Conservation (phyloP, 53 echinoderm and acorn worm genomes). For the Antedon mediterranea region DNA sequence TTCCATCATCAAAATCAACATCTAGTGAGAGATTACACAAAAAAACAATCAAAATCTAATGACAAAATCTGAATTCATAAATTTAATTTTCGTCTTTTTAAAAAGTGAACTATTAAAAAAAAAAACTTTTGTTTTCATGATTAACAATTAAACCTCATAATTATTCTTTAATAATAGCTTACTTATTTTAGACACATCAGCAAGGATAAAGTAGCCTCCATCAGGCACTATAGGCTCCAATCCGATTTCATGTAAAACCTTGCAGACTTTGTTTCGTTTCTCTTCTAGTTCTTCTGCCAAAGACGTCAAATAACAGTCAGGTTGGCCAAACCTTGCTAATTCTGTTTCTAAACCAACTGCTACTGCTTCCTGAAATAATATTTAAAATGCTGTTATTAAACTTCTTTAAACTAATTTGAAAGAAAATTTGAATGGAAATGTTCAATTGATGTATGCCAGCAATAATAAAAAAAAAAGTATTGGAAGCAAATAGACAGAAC, state of each 20-base stretch:
- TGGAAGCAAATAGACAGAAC: too few relatives aligned
- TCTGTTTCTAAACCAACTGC: slow-evolving; percentile 69
- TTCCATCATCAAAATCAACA: slow-evolving; percentile 55
- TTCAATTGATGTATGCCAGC: too few relatives aligned
- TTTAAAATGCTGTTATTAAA: too few relatives aligned
- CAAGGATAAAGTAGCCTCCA: slow-evolving; percentile 89
- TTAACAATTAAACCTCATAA: not conserved
- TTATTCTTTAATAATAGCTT: too few relatives aligned
- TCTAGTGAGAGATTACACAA: too few relatives aligned
- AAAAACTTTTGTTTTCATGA: too few relatives aligned
- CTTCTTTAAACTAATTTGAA: not conserved
- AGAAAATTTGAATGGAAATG: too few relatives aligned
- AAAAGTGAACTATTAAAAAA: too few relatives aligned
- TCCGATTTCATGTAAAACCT: slow-evolving; percentile 39
- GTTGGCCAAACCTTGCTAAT: slow-evolving; percentile 39
- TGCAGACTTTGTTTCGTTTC: slow-evolving; percentile 63
- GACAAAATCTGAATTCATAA: too few relatives aligned
- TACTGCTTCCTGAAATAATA: slow-evolving; percentile 56
- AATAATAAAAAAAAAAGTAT: too few relatives aligned
- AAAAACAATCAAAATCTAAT: not conserved
- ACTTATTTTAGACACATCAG: slow-evolving; percentile 30
- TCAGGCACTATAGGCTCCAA: slow-evolving; percentile 79
- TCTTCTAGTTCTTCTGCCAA: slow-evolving; percentile 36
- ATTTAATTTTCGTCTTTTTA: too few relatives aligned
- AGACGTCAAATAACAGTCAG: slow-evolving; percentile 70